Percentiles rank a stretch among this genome's conserved stretches.
Evolutionary conservation across 2,113 vertebrate species (phyloP).

Genomic region (Gulo gulo): DNA sequence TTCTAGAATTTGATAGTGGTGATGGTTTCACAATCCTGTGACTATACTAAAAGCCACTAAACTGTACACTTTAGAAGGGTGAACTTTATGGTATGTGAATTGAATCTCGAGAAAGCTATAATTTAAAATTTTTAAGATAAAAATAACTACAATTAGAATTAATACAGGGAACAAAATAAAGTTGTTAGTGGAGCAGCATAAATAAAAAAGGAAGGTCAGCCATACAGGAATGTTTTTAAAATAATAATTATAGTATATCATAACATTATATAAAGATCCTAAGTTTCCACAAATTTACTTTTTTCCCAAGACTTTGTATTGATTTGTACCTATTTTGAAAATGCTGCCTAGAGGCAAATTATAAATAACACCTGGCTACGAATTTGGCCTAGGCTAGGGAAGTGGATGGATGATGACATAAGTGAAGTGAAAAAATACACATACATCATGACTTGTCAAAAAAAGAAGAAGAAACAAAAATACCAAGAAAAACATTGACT

Average conservation of each 20-base stretch:
- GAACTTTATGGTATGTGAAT: not conserved
- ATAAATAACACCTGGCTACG: not conserved
- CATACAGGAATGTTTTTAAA: not conserved
- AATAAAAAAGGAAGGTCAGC: not conserved
- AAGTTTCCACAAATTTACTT: not conserved
- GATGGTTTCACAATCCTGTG: no score
- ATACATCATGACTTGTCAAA: not conserved
- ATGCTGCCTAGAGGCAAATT: not conserved
- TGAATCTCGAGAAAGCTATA: not conserved
- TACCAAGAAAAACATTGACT: not conserved
- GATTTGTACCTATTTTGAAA: constrained; percentile 10
- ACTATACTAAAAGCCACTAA: not conserved
- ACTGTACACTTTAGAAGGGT: not conserved
- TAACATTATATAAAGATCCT: not conserved
- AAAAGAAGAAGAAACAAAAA: not conserved
- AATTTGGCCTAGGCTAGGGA: not conserved
- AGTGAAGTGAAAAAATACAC: not conserved
- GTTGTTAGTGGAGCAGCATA: not conserved
- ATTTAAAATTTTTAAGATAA: not conserved
- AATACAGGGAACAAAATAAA: not conserved
- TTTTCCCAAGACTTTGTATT: not conserved
- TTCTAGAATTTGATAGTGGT: not conserved
- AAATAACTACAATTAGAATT: not conserved
- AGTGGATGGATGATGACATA: not conserved
- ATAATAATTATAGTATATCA: not conserved